phyloP scores from a whole-genome alignment of 2,888 invertebrate species.

The Netelia fuscicornis region DNA sequence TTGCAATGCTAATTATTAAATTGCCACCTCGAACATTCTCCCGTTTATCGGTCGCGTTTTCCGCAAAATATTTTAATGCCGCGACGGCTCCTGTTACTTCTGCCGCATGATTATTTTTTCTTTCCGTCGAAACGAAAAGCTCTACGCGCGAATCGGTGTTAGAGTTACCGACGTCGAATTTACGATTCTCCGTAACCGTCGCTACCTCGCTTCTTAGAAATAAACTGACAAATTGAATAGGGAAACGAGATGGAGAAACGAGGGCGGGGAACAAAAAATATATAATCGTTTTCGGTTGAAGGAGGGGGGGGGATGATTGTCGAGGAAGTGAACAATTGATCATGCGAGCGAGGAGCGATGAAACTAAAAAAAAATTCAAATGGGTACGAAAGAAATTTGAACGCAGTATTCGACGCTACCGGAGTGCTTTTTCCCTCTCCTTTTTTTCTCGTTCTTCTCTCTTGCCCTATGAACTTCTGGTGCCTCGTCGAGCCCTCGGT shows the following conservation, averaged over 20 bases:
- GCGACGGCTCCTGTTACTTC: neutral
- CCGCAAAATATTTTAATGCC: neutral
- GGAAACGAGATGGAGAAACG: constrained; percentile 1
- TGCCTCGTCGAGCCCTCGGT: constrained; percentile 19
- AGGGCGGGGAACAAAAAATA: neutral
- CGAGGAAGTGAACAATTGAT: constrained; percentile 17
- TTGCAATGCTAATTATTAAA: neutral
- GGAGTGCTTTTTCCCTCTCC: neutral
- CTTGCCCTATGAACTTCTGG: neutral
- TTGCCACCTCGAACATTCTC: neutral
- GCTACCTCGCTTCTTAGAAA: neutral
- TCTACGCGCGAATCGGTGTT: constrained; percentile 65
- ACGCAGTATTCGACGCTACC: neutral
- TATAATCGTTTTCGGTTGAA: neutral
- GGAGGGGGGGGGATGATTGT: constrained; percentile 5
- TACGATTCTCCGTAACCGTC: neutral
- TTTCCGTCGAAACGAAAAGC: neutral
- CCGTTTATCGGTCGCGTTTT: neutral
- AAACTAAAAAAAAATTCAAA: constrained; percentile 1
- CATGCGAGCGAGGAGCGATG: neutral
- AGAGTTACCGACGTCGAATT: constrained; percentile 71
- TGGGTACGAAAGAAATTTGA: constrained; percentile 9
- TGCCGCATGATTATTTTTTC: neutral
- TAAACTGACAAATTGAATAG: constrained; percentile 11
- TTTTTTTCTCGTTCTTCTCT: neutral